Base-by-base conservation (phyloP, 2,113 vertebrate species). In the Campylomormyrus numenius region DNA sequence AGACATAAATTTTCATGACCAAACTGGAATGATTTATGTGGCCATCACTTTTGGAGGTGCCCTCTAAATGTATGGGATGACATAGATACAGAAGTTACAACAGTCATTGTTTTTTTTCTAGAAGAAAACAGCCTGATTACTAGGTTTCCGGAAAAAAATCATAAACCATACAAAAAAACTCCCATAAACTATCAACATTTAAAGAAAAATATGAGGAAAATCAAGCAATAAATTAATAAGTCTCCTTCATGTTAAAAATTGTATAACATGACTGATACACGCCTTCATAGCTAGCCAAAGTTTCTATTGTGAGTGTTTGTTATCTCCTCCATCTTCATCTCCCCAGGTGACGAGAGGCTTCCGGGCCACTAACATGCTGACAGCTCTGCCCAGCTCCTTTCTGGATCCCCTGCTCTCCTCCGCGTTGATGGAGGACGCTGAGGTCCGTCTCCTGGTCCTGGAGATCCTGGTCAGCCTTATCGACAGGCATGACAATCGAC, bases 391-490 rank as follows among this genome's bases (percentile, higher is more conserved):
- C 91, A 97, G 95, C 27, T 97, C 96, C 50, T 98, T 98, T 95
- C 92, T 98, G 85, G 97, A 98, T 93, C 95, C 97, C 0, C 96
- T 98, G 52, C 96, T 98, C 3, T 97, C 97, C 11, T 93, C 96
- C 0, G 95, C 96, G 0, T 94, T 98, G 92, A 97, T 98, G 97
- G 97, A 98, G 62, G 97, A 98, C 0, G 93, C 96, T 0, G 97
- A 98, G 90, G 96, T 98, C 89, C 96, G 97, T 0, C 96, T 98
- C 90, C 97, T 98, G 1, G 97, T 98, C 27, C 96, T 98, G 0
- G 96, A 96, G 93, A 98, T 98, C 90, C 97, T 98, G 93, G 96
- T 97, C 94, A 97, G 96, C 77, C 97, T 98, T 92, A 96, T 98
- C 0, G 98, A 98, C 93, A 95, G 97, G 21, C 97, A 95, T 1